Base-by-base conservation (phyloP, 2,888 invertebrate genomes). In the Aleiodes leptofemur region DNA sequence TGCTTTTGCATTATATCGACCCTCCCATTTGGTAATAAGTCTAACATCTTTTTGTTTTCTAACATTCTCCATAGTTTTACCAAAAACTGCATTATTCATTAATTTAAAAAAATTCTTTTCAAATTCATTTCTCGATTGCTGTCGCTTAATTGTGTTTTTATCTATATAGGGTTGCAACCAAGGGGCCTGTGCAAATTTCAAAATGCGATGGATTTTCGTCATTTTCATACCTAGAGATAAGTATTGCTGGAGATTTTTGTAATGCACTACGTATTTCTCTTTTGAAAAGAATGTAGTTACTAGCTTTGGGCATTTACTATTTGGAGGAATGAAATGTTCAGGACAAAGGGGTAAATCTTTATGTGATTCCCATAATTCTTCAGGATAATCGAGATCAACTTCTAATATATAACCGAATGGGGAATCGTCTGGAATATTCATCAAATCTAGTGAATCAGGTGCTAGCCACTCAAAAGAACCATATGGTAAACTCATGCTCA, bases 41-140 rank as follows among this genome's bases (percentile, higher is more conserved):
- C 82, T 85, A 0, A 89, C 83, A 78, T 86, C 80, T 38, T 82
- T 85, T 68, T 84, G 77, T 74, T 85, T 85, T 75, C 84, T 81
- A 11, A 86, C 82, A 75, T 90, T 90, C 80, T 89, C 89, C 85
- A 90, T 90, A 9, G 53, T 73, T 70, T 69, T 72, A n/a, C 69
- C 57, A 13, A 73, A 73, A 16, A 64, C 53, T 16, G 53, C 50
- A 23, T 23, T 23, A 2, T 23, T 23, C 23, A 23, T 23, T 23
- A 23, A 23, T 23, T 23, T 23, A 23, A 23, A 86, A 50, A 87
- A 84, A 72, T 86, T 84, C 79, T 85, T 88, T 75, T 84, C 86
- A 80, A 87, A 89, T 14, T 82, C 81, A 73, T 81, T 86, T 70
- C 73, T 82, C 23, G 87, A 85, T 23, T 80, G 38, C 78, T 83